Percentiles rank a stretch among this genome's conserved stretches.
These are phyloP conservation scores for Scrobipalpa costella DNA, from an alignment of 2,888 invertebrate species.

Conservation along the genomic window DNA sequence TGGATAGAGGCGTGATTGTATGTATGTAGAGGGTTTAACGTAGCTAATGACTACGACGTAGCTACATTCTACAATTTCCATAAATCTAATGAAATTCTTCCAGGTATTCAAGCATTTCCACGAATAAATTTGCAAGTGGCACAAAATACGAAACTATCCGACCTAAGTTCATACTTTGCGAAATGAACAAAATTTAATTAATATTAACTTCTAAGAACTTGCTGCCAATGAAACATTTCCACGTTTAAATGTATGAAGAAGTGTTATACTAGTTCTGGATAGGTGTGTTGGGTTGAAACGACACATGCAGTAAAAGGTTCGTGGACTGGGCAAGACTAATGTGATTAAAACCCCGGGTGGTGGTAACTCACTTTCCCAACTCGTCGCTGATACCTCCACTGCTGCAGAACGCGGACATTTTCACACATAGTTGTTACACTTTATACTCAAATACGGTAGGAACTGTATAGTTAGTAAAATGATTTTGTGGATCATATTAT, in stretches of 20 bases:
- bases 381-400: constrained; percentile 29
- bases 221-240: background rate
- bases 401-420: background rate
- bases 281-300: background rate
- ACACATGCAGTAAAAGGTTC: constrained; percentile 34
- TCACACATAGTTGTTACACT: background rate
- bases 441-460: too few species aligned
- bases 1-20: too few species aligned
- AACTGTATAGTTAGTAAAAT: too few species aligned
- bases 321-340: constrained; percentile 38
- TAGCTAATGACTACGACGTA: constrained; percentile 4
- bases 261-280: background rate
- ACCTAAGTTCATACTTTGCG: background rate
- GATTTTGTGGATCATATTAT: too few species aligned
- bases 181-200: constrained; percentile 1
- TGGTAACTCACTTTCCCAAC: constrained; percentile 34
- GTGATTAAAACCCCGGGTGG: constrained; percentile 49
- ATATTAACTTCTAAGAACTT: constrained; percentile 1
- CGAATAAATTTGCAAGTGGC: background rate
- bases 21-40: background rate
- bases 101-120: background rate
- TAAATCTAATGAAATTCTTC: too few species aligned
- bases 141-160: background rate
- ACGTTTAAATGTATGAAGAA: background rate
- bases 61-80: background rate